Base-by-base conservation (phyloP, 30 jellyfish, hydroid and myxozoan species). In the Nemopilema nomurai region DNA sequence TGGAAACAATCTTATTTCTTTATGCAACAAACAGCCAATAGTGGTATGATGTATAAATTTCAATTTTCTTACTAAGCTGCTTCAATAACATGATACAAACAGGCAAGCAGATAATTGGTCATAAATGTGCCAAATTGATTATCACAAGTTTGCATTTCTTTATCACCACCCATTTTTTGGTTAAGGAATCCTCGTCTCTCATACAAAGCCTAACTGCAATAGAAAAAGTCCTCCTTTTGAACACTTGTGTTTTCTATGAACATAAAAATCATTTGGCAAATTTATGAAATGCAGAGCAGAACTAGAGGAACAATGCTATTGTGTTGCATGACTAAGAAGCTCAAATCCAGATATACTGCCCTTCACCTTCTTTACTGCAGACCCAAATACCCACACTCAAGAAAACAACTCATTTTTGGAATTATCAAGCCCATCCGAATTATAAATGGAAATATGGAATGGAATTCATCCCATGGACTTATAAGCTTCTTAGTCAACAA, bases 211-310 rank as follows among this genome's bases (percentile, higher is more conserved):
- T n/a, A n/a, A n/a, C n/a, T n/a, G n/a, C n/a, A n/a, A n/a, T n/a
- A n/a, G 26, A 77, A 33, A 76, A 76, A 49, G 25, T 19, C 51
- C n/a, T 76, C 22, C 30, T 22, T 21, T 16, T 49, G 22, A 25
- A 23, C 8, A 29, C 17, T 23, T n/a, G n/a, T n/a, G n/a, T n/a
- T n/a, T n/a, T n/a, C 51, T 67, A 0, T 20, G 4, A 13, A 1
- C 1, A 28, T 53, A 9, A 71, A 26, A 41, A 3, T 65, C 62
- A 62, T 84, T 84, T 84, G 71, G 78, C 87, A 84, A 75, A 62
- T 57, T 51, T 74, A 83, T 64, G 79, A 33, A 51, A 49, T 71
- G 85, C 85, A 83, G 87, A 74, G 93, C 83, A 84, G 87, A 62
- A 20, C 50, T n/a, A 53, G 74, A 63, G 51, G 41, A 30, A 24